Percentiles rank a stretch among this genome's conserved stretches.
phyloP scores from a whole-genome alignment of 92 coral and sea anemone genomes.

The Porites cylindrica region DNA sequence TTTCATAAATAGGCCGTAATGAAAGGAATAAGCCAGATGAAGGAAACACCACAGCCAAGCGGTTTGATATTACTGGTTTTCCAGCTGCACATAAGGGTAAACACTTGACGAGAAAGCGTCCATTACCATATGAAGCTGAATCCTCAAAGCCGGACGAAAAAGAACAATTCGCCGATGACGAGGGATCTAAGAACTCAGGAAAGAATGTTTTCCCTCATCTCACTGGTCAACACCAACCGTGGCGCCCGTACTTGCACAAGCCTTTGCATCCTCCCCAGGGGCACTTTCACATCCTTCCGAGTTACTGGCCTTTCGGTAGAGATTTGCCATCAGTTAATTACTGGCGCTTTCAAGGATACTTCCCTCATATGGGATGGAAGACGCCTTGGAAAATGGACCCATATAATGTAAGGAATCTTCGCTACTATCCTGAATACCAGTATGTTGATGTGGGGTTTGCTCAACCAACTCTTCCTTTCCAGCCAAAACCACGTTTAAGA shows the following conservation, averaged over 20 bases:
- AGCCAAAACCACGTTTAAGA: neutral
- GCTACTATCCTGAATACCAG: constrained; percentile 36
- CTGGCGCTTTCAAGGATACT: constrained; percentile 39
- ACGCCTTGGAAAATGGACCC: constrained; percentile 28
- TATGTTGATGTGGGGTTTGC: constrained; percentile 14
- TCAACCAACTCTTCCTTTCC: neutral
- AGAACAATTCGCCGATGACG: neutral
- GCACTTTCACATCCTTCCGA: neutral
- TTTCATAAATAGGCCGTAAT: neutral
- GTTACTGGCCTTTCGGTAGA: neutral
- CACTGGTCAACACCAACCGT: constrained; percentile 3
- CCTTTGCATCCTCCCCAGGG: constrained; percentile 1
- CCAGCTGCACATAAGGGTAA: constrained; percentile 16
- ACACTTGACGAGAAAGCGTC: neutral
- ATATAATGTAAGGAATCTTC: constrained; percentile 9
- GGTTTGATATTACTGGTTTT: constrained; percentile 38
- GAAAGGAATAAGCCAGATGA: neutral
- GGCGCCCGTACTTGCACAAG: constrained; percentile 21
- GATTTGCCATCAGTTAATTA: neutral
- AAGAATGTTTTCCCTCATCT: neutral
- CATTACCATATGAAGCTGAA: neutral
- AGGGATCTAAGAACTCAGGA: neutral
- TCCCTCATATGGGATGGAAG: constrained; percentile 18
- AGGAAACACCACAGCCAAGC: constrained; percentile 9
- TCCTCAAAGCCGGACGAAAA: neutral